Conservation (phyloP, 2,888 invertebrate genomes). For the Sesia bembeciformis region DNA sequence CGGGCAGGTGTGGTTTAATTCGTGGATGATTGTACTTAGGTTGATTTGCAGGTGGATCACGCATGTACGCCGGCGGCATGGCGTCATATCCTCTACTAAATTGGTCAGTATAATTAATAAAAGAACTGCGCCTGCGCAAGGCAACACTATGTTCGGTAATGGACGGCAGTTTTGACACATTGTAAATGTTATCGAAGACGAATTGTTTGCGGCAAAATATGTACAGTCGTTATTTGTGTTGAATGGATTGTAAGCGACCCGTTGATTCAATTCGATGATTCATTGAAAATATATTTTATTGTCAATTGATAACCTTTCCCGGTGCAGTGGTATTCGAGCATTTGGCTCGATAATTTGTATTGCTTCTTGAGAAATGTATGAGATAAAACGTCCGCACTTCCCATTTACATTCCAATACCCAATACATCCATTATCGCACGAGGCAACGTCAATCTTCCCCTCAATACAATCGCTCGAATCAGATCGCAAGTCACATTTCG, state of each 20-base stretch:
- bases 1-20: neutral
- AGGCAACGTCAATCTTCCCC: neutral
- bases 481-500: neutral
- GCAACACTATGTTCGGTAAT: constrained; percentile 58
- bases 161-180: constrained; percentile 41
- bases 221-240: too few species aligned
- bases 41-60: constrained; percentile 63
- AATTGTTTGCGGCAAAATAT: constrained; percentile 19
- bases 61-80: constrained; percentile 51
- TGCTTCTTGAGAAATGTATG: too few species aligned
- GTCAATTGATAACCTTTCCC: too few species aligned
- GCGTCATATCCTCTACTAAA: constrained; percentile 69
- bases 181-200: constrained; percentile 34
- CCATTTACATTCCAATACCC: too few species aligned
- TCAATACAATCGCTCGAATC: neutral
- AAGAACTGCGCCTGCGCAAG: constrained; percentile 58
- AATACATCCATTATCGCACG: too few species aligned
- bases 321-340: too few species aligned
- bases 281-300: neutral
- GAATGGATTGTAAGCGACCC: too few species aligned
- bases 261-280: neutral
- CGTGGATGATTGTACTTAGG: constrained; percentile 7
- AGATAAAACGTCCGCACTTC: too few species aligned
- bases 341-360: too few species aligned
- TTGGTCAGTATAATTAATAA: constrained; percentile 70